Base-by-base conservation (phyloP, 2,888 invertebrate genomes). In the Catocala nupta region DNA sequence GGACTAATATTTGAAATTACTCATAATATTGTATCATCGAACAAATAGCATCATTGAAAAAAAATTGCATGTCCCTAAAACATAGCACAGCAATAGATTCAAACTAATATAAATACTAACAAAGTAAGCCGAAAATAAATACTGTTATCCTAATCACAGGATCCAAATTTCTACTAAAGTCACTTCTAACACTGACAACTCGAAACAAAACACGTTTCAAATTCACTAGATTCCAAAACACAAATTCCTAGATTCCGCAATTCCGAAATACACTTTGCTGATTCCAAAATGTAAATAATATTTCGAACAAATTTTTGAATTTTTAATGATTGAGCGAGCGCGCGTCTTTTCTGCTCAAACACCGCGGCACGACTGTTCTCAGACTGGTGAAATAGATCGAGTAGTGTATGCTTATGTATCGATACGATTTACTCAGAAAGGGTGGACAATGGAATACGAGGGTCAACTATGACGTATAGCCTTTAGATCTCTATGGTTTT, bases 391-490 rank as follows among this genome's bases (percentile, higher is more conserved):
- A 56, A 58, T 55, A 39, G 39, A 33, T 47, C 44, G 52, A 49
- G n/a, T 59, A 56, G 48, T 57, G 52, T 61, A 55, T 45, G 33
- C 34, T 56, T 70, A 62, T 58, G 42, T 63, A 72, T 53, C 64
- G 67, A 8, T 13, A 11, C 48, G 64, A 53, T 54, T 59, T 54
- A 44, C 57, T 55, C 55, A 58, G 65, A 65, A 71, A 71, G 66
- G 73, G 73, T 73, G 68, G 11, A 60, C 55, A 65, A 68, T 62
- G 57, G 58, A 25, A 53, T 10, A 39, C 9, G 71, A 77, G 71
- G 77, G 74, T 63, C 71, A 66, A 25, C 0, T 45, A 1, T 77
- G 79, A 78, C 77, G 77, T 62, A 54, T 9, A 33, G 16, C n/a
- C 39, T 44, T 33, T n/a, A 43, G 47, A 66, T 59, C 55, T 51